Evolutionary conservation across 2,797 vertebrate species (phyloP), one percentile per base, ranked within the genome.

Genomic region (Heterohyrax brucei): DNA sequence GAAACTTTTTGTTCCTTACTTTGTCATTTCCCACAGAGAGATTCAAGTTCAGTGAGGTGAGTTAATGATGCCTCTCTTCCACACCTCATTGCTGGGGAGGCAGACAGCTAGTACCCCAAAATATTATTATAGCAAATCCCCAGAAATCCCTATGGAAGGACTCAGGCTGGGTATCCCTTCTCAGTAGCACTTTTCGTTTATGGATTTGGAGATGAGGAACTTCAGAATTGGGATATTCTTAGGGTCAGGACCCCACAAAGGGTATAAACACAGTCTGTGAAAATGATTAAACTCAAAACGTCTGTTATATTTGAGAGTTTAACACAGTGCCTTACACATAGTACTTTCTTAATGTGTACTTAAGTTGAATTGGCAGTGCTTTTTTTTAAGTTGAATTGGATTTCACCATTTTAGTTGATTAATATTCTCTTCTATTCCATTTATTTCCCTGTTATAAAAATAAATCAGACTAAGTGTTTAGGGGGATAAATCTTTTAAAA

Each of bases 391-490:
- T 70, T 9, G 56, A 94, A 64, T 68, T 92, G 70, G 16, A 39
- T 87, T 28, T 83, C 21, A 90, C 46, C 44, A 72, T 50, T 79
- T 82, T 94, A 92, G 92, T 66, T 85, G 28, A 88, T 7, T 22
- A 87, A 70, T 5, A 9, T n/a, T 91, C 81, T 88, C 78, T 62
- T 8, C 24, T 68, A 62, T 26, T 59, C 39, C 8, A 33, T 80
- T 91, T 66, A 93, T 56, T 91, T 95, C 39, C 73, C 94, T 77
- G 59, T 1, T 78, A 19, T 77, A 81, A 87, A 68, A 87, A 80
- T 7, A 85, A 89, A 26, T 78, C 9, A 95, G 93, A 56, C 9
- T 48, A 56, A 77, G 10, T 3, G 56, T 18, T 61, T 66, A 84
- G 46, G 64, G 28, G 19, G 75, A 70, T 75, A 59, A n/a, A 0